Conservation (phyloP, 2,113 vertebrate species). For the Delphinapterus leucas region DNA sequence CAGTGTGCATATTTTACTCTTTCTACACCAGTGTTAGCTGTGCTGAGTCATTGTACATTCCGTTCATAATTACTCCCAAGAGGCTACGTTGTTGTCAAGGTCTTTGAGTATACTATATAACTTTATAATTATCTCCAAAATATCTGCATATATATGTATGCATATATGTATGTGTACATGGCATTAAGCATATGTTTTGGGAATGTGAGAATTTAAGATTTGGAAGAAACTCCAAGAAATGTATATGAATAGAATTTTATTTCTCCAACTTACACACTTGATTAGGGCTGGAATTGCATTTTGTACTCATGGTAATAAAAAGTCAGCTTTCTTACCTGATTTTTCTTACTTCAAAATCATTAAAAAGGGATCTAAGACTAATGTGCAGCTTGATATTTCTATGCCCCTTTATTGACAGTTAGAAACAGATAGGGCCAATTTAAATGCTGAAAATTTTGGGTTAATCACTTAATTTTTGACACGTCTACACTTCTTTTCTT, state of each 20-base stretch:
- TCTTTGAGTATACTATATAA: not conserved
- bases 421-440: not conserved
- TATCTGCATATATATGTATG: not conserved
- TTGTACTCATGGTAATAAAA: not conserved
- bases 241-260: conserved; percentile 6
- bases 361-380: conserved; percentile 24
- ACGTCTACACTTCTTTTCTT: conserved; percentile 34
- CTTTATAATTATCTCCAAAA: conserved; percentile 23
- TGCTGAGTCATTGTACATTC: conserved; percentile 15
- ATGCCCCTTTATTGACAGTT: not conserved
- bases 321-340: not conserved
- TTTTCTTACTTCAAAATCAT: conserved; percentile 30
- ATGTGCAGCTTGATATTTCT: not conserved
- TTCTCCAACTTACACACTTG: not conserved
- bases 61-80: conserved; percentile 2
- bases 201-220: not conserved
- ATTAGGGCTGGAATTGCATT: conserved; percentile 32
- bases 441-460: not conserved
- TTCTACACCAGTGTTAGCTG: not conserved
- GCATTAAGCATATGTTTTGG: not conserved
- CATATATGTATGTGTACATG: not conserved
- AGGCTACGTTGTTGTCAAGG: not conserved
- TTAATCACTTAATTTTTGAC: conserved; percentile 49
- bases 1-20: not conserved
- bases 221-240: not conserved